Base-by-base conservation (phyloP, 2,888 invertebrate species). In the Hirtodrosophila duncani region DNA sequence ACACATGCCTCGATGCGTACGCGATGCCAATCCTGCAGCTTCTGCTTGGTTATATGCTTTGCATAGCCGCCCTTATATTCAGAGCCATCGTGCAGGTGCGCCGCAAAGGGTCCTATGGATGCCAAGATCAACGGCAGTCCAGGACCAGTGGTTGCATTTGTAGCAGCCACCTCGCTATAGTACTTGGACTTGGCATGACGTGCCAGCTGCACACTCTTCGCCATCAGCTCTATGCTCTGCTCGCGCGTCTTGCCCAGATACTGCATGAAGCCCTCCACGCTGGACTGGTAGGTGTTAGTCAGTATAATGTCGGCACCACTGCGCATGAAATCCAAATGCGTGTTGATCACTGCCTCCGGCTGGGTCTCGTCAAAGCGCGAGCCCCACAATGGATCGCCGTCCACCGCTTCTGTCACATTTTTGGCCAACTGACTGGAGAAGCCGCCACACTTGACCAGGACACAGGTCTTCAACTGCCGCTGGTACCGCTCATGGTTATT, bases 71-170 rank as follows among this genome's bases (percentile, higher is more conserved):
- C 97, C 18, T 91, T 91, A 84, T 97, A 98, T 85, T 98, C 98
- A 0, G 97, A 97, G 13, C 93, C 94, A 84, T 98, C 95, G 82
- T 93, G 92, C 16, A 95, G 88, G 69, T 91, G 92, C 0, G 96
- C 97, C 0, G 96, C 97, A 82, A 95, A 97, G 0, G 97, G 95
- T 0, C 97, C 97, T 49, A 97, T 92, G 0, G 96, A 94, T 0
- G 95, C 97, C 37, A 93, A 94, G 29, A 97, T 89, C 62, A 91
- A 81, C 0, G 82, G 82, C 16, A 75, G 18, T 1, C 31, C 46
- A 3, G 17, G 11, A 0, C 17, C 58, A 6, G 52, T 20, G 3
- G 23, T 42, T 0, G 56, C 56, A 16, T 63, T 51, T 3, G 36
- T 38, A 1, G 37, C 29, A 4, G 52, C 31, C 3, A 67, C 2